Conservation (phyloP, 2,888 invertebrate genomes). For the Allygus modestus region DNA sequence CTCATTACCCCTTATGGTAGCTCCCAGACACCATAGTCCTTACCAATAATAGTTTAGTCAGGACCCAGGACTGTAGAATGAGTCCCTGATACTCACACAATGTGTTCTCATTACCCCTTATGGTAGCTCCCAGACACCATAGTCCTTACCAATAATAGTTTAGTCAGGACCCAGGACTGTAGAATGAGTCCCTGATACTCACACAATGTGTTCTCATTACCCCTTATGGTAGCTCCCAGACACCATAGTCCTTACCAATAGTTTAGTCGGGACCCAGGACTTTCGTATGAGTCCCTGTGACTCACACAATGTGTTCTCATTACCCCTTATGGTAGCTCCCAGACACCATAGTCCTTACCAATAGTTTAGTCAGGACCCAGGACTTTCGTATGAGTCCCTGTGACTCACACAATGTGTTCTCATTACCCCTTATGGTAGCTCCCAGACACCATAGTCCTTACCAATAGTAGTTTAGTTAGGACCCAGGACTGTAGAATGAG, state of each 20-base stretch:
- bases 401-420: not conserved
- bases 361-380: no score
- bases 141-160: not conserved
- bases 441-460: not conserved
- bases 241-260: not conserved
- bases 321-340: not conserved
- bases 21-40: not conserved
- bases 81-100: not conserved
- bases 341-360: not conserved
- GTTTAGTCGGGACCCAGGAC: no score
- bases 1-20: conserved; percentile 27
- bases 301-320: conserved; percentile 7
- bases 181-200: not conserved
- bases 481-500: not conserved
- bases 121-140: not conserved
- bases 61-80: no score
- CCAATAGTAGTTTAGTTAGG: no score
- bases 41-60: no score
- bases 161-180: no score
- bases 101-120: conserved; percentile 30
- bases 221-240: not conserved
- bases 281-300: not conserved
- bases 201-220: conserved; percentile 18
- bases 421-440: conserved; percentile 8
- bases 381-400: not conserved